A percentile compares a stretch with the other conserved stretches of the same genome.
These are phyloP conservation scores for Drosophila mimica DNA, from an alignment of 2,888 invertebrate genomes.

Conservation along the genomic window DNA sequence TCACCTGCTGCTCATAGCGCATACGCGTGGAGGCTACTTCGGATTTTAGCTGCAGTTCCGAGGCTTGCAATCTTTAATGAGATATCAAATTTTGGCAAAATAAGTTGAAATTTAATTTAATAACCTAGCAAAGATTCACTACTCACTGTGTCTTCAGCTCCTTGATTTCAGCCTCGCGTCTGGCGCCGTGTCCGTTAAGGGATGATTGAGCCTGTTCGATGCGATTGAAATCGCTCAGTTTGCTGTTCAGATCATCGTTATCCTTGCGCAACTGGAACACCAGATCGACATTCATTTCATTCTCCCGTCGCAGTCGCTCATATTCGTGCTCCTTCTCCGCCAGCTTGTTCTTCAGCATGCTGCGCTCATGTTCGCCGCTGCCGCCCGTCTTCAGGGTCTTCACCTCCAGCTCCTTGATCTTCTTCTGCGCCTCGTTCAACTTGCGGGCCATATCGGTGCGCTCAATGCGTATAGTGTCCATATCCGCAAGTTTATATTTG, in stretches of 20 bases:
- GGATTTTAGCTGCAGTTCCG: constrained; percentile 90
- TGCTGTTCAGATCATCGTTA: constrained; percentile 92
- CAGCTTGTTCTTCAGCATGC: constrained; percentile 89
- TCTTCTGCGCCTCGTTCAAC: constrained; percentile 80
- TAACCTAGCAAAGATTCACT: not conserved
- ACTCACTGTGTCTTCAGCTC: constrained; percentile 88
- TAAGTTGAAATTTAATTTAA: not conserved
- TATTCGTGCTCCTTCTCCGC: constrained; percentile 91
- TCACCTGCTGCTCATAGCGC: constrained; percentile 94
- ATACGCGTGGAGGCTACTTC: constrained; percentile 93
- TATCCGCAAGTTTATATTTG: constrained; percentile 78
- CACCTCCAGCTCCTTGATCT: constrained; percentile 80
- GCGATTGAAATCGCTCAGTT: constrained; percentile 93
- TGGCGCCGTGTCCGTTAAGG: constrained; percentile 90
- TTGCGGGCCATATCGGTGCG: constrained; percentile 81
- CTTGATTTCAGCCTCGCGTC: constrained; percentile 91
- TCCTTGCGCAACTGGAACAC: constrained; percentile 90
- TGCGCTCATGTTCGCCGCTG: constrained; percentile 87
- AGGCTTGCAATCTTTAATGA: constrained; percentile 86
- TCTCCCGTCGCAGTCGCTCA: constrained; percentile 89
- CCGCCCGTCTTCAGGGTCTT: constrained; percentile 77
- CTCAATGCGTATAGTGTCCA: constrained; percentile 81
- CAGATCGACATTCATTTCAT: constrained; percentile 89
- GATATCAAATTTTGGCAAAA: not conserved
- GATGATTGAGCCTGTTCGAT: constrained; percentile 93